These are phyloP conservation scores for Diachasmimorpha longicaudata DNA, from an alignment of 1,140 invertebrate species.

Conservation along the genomic window DNA sequence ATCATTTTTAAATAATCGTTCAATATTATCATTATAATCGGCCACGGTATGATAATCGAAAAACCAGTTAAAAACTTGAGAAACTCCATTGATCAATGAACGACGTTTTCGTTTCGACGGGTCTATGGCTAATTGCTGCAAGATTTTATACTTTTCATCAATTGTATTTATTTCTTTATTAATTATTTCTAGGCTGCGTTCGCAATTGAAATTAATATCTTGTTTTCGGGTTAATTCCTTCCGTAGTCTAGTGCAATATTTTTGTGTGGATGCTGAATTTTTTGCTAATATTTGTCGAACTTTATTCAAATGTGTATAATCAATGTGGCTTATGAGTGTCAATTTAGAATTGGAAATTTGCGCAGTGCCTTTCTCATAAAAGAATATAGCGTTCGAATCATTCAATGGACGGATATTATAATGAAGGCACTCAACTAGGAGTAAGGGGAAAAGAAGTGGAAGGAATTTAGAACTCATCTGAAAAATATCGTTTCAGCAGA, in stretches of 20 bases:
- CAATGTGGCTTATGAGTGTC: conserved; percentile 25
- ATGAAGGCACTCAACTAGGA: background rate
- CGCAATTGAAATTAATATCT: conserved; percentile 18
- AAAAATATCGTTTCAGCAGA: conserved; percentile 31
- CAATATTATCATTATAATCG: conserved; percentile 35
- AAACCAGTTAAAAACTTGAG: conserved; percentile 44
- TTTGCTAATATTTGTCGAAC: background rate
- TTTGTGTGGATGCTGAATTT: background rate
- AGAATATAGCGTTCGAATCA: conserved; percentile 24
- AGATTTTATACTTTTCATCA: conserved; percentile 25
- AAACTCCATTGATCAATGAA: conserved; percentile 41
- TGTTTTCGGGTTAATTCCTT: background rate
- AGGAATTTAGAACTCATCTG: conserved; percentile 14
- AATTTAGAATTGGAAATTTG: conserved; percentile 26
- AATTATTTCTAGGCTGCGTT: conserved; percentile 7
- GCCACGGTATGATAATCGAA: conserved; percentile 46
- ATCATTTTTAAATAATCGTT: conserved; percentile 29
- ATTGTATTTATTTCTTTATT: conserved; percentile 16
- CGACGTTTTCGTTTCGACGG: conserved; percentile 24
- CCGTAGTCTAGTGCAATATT: background rate
- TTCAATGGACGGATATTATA: background rate
- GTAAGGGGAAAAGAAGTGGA: background rate
- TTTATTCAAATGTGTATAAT: conserved; percentile 26
- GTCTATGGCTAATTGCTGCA: conserved; percentile 28
- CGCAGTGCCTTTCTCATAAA: conserved; percentile 27